A percentile compares a stretch with the other conserved stretches of the same genome.
Conservation (phyloP, 2,888 invertebrate species). For the Calameuta idolon region DNA sequence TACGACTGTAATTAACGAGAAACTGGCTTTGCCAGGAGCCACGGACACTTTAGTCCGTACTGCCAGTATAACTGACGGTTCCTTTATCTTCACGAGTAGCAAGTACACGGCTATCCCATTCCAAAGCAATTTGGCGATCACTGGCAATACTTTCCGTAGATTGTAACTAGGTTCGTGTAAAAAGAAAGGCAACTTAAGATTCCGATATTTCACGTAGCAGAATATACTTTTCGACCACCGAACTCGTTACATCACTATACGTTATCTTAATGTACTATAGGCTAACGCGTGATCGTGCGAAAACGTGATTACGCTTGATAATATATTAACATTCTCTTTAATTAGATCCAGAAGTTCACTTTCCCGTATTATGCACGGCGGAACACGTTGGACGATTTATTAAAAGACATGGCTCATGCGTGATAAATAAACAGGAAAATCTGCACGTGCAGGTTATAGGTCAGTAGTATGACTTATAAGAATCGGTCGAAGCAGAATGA, state of each 20-base stretch:
- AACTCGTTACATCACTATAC: constrained; percentile 3
- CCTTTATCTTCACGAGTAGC: constrained; percentile 62
- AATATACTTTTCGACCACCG: constrained; percentile 2
- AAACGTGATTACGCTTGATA: neutral
- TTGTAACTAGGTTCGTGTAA: neutral
- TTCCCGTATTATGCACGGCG: constrained; percentile 4
- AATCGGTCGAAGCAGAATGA: neutral
- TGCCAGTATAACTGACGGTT: constrained; percentile 10
- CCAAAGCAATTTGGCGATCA: constrained; percentile 54
- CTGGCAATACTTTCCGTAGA: constrained; percentile 16
- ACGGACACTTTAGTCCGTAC: constrained; percentile 27
- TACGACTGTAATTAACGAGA: constrained; percentile 59
- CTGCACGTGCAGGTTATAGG: neutral
- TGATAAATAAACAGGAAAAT: neutral
- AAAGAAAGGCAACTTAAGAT: neutral
- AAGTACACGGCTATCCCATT: constrained; percentile 63
- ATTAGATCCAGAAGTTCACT: constrained; percentile 5
- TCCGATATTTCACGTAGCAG: constrained; percentile 5
- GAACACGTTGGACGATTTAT: constrained; percentile 1
- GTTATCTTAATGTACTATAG: constrained; percentile 7
- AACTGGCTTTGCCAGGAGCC: constrained; percentile 32
- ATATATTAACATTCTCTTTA: constrained; percentile 4
- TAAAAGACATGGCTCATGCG: neutral
- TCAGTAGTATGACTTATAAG: neutral
- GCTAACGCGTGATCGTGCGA: constrained; percentile 5